These are phyloP conservation scores for Adrianichthys oophorus DNA, from an alignment of 2,797 vertebrate genomes.

Conservation along the genomic window DNA sequence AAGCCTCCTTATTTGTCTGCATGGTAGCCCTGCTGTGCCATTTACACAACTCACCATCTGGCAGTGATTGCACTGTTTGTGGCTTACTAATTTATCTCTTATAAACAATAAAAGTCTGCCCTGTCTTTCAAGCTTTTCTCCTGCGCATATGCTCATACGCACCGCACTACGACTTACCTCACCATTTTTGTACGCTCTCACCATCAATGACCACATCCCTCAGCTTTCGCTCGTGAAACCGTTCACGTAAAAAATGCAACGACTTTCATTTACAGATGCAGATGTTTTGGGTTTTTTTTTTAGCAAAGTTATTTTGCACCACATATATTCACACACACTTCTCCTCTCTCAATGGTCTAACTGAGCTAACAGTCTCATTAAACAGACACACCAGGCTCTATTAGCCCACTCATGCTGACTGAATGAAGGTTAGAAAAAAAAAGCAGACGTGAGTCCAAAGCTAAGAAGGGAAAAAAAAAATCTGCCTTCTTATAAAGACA, in stretches of 20 bases:
- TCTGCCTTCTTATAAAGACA: slow-evolving; percentile 37
- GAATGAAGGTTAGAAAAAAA: slow-evolving; percentile 48
- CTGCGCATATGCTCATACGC: slow-evolving; percentile 25
- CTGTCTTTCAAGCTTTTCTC: slow-evolving; percentile 50
- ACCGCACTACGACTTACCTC: slow-evolving; percentile 19
- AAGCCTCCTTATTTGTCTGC: slow-evolving; percentile 41
- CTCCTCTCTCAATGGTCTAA: slow-evolving; percentile 15
- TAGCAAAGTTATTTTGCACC: not conserved
- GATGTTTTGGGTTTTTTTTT: slow-evolving; percentile 1
- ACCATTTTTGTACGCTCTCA: not conserved
- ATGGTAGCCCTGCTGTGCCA: slow-evolving; percentile 38
- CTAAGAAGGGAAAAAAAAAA: slow-evolving; percentile 3
- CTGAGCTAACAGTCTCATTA: slow-evolving; percentile 50
- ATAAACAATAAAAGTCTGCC: slow-evolving; percentile 55
- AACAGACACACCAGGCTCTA: slow-evolving; percentile 35
- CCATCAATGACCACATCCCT: slow-evolving; percentile 30
- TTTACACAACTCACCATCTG: slow-evolving; percentile 66
- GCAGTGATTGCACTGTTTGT: slow-evolving; percentile 55
- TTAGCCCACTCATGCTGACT: slow-evolving; percentile 47
- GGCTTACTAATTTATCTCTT: slow-evolving; percentile 60
- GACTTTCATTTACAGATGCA: slow-evolving; percentile 24
- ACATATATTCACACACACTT: slow-evolving; percentile 1
- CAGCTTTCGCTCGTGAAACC: slow-evolving; percentile 2
- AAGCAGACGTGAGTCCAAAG: slow-evolving; percentile 36
- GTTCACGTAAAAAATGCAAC: slow-evolving; percentile 20